Conservation (phyloP, 2,888 invertebrate genomes). For the Drepana falcataria region DNA sequence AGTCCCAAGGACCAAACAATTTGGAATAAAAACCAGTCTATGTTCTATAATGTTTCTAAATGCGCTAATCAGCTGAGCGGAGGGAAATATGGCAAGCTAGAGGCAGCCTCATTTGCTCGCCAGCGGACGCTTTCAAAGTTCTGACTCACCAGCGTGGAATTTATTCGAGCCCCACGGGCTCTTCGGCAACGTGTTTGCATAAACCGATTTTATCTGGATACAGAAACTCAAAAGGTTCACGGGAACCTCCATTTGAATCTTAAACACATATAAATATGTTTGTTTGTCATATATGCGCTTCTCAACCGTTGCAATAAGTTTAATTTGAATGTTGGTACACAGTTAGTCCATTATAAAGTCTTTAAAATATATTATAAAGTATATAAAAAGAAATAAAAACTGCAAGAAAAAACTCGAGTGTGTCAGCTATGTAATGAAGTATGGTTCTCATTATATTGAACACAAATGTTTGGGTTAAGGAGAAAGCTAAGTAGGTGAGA, state of each 20-base stretch:
- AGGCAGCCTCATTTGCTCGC: conserved; percentile 17
- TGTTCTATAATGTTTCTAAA: background rate
- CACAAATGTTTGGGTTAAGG: conserved; percentile 37
- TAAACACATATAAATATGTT: no score
- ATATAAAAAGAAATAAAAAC: no score
- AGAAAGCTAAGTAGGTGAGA: conserved; percentile 41
- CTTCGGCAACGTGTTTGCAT: conserved; percentile 26
- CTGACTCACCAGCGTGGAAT: conserved; percentile 28
- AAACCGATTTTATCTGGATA: conserved; percentile 6
- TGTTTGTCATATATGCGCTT: no score
- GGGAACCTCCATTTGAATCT: no score
- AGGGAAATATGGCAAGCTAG: background rate
- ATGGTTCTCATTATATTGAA: conserved; percentile 19
- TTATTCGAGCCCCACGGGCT: conserved; percentile 18
- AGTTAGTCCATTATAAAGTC: no score
- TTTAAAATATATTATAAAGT: no score
- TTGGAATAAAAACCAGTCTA: no score
- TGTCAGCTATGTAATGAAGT: conserved; percentile 4
- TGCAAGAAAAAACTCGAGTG: no score
- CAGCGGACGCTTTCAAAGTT: conserved; percentile 23
- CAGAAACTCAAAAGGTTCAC: background rate
- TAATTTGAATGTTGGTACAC: no score
- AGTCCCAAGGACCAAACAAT: no score
- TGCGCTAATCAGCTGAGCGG: background rate
- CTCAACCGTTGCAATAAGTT: no score